Percentiles rank a stretch among this genome's conserved stretches.
Evolutionary conservation across 2,113 vertebrate genomes (phyloP).

Genomic region (Triplophysa siluroides): DNA sequence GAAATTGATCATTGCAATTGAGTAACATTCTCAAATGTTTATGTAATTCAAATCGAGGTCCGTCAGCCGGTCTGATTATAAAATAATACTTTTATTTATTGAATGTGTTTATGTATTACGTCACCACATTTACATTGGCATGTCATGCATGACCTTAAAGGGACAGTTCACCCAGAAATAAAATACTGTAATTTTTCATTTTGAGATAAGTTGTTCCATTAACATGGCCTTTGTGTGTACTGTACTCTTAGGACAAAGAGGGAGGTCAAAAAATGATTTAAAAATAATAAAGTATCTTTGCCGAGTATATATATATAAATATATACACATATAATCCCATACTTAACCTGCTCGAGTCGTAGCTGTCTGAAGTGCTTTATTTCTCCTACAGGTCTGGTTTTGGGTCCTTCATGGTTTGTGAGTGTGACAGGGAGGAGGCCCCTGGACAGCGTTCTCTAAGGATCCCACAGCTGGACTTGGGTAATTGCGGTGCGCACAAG

Average conservation of each 20-base stretch:
- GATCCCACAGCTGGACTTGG: constrained; percentile 69
- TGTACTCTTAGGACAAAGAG: too few species aligned
- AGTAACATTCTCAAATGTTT: constrained; percentile 13
- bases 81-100: not conserved
- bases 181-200: not conserved
- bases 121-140: not conserved
- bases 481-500: constrained; percentile 65
- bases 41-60: not conserved
- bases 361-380: constrained; percentile 19
- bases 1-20: not conserved
- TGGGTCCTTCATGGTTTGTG: constrained; percentile 40
- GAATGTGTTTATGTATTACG: too few species aligned
- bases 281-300: too few species aligned
- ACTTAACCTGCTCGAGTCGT: not conserved
- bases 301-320: too few species aligned
- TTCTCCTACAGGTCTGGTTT: constrained; percentile 41
- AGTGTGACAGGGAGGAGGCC: constrained; percentile 60
- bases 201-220: too few species aligned
- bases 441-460: constrained; percentile 58
- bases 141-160: not conserved
- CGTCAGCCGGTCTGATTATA: not conserved
- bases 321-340: too few species aligned
- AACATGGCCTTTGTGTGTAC: too few species aligned
- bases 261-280: too few species aligned
- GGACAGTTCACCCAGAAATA: not conserved